These are phyloP conservation scores for Drosophila hamatofila DNA, from an alignment of 2,888 invertebrate species.

Conservation along the genomic window DNA sequence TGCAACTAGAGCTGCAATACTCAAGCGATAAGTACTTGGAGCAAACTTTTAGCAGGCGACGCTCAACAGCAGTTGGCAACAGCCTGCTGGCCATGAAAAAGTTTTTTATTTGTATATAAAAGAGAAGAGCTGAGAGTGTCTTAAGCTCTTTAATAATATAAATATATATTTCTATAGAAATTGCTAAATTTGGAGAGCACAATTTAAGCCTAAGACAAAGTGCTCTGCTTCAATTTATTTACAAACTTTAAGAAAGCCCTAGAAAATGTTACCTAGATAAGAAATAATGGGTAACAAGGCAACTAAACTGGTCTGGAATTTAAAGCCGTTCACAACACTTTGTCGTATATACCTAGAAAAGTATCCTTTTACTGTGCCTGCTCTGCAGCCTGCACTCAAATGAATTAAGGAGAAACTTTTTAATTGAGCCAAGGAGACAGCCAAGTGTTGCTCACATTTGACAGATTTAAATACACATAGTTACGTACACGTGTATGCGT, in stretches of 20 bases:
- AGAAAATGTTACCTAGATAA: neutral
- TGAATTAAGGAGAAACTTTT: conserved; percentile 59
- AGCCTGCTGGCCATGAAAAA: conserved; percentile 8
- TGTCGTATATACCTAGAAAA: conserved; percentile 11
- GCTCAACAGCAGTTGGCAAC: conserved; percentile 1
- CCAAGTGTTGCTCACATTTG: conserved; percentile 39
- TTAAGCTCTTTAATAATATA: neutral
- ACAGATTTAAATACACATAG: conserved; percentile 14
- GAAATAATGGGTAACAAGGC: neutral
- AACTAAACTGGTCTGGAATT: neutral
- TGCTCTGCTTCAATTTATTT: neutral
- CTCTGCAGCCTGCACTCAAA: conserved; percentile 23
- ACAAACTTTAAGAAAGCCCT: neutral
- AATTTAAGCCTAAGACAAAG: neutral
- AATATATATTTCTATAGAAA: neutral
- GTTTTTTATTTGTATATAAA: conserved; percentile 1
- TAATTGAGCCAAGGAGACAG: conserved; percentile 66
- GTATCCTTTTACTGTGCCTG: conserved; percentile 27
- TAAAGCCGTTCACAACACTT: conserved; percentile 17
- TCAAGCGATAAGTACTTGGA: neutral
- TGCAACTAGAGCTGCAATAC: conserved; percentile 13
- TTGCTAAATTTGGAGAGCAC: neutral
- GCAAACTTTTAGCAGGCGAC: conserved; percentile 3
- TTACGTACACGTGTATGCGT: neutral
- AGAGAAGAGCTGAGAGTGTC: neutral